phyloP scores from a whole-genome alignment of 2,888 invertebrate genomes.

The Xestia ashworthii region DNA sequence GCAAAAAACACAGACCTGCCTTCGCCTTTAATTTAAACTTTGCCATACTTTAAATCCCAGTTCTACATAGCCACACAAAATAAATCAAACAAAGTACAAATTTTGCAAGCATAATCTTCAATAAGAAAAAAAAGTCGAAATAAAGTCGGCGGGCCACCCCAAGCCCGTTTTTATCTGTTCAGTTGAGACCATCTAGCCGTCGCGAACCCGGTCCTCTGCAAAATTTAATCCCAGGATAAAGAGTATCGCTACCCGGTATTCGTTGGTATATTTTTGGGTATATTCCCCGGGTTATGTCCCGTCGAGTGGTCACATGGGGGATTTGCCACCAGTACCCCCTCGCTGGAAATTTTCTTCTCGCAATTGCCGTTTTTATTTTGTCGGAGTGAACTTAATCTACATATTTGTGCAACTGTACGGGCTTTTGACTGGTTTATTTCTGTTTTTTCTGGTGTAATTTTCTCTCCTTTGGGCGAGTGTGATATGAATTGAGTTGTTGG shows the following conservation, averaged over 20 bases:
- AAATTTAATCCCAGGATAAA: conserved; percentile 87
- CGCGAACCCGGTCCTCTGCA: conserved; percentile 81
- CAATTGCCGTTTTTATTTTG: conserved; percentile 73
- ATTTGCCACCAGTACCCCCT: conserved; percentile 67
- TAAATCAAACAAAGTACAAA: conserved; percentile 64
- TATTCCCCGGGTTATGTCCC: conserved; percentile 72
- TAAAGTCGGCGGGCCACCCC: conserved; percentile 66
- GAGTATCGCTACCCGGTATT: conserved; percentile 77
- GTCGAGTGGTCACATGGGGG: conserved; percentile 78
- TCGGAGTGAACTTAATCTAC: conserved; percentile 72
- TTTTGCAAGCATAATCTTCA: conserved; percentile 64
- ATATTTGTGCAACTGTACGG: conserved; percentile 70
- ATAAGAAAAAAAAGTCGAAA: conserved; percentile 65
- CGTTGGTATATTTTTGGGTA: conserved; percentile 68
- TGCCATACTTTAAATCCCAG: conserved; percentile 50
- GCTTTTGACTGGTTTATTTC: conserved; percentile 57
- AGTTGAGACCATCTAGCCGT: conserved; percentile 74
- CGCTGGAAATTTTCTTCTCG: conserved; percentile 66
- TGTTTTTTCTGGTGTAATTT: conserved; percentile 53
- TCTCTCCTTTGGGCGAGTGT: conserved; percentile 43
- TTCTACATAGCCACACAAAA: conserved; percentile 57
- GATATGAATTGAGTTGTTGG: conserved; percentile 38
- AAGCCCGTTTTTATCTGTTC: conserved; percentile 76
- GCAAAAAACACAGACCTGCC: conserved; percentile 10
- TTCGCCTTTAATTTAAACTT: conserved; percentile 43